Base-by-base conservation (phyloP, 2,797 vertebrate species). In the Trachurus trachurus region DNA sequence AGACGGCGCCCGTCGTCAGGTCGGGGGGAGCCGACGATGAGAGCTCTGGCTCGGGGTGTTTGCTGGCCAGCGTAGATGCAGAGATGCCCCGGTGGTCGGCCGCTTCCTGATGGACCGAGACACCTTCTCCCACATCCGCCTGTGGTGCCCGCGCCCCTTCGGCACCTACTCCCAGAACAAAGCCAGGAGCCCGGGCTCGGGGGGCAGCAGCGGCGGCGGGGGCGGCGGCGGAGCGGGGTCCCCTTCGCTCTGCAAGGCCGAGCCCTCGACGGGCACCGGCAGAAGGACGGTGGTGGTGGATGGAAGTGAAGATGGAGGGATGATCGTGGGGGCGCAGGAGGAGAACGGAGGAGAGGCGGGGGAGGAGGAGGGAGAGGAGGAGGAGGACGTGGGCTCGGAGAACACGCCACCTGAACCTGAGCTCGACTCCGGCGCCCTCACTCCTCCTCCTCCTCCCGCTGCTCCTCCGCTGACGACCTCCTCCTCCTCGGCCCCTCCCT, bases 81-180 rank as follows among this genome's bases (percentile, higher is more conserved):
- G 86, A 88, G 89, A 87, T 91, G 91, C 78, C 90, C 82, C 68
- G 75, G 89, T 84, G 87, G 79, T 84, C 26, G 26, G 26, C 89
- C 75, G 78, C 77, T 88, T 90, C 81, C 92, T 87, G 91, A 99
- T 99, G 98, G 97, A 99, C 86, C 96, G 96, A 54, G 94, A 96
- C 90, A 85, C 97, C 89, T 97, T 98, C 90, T 96, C 97, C 86
- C 97, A 97, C 88, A 96, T 99, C 79, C 96, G 97, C 74, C 96
- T 99, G 26, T 99, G 97, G 98, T 98, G 97, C 94, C 98, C 97
- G 0, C 95, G 97, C 12, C 97, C 98, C 44, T 98, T 99, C 0
- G 97, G 97, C 90, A 97, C 97, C 82, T 98, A 96, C 87, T 96
- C 96, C 21, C 96, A 97, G 87, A 98, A 97, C 94, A 96, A 97